A percentile compares a stretch with the other conserved stretches of the same genome.
These are phyloP conservation scores for Adelphocoris suturalis DNA, from an alignment of 2,888 invertebrate species.

Conservation along the genomic window DNA sequence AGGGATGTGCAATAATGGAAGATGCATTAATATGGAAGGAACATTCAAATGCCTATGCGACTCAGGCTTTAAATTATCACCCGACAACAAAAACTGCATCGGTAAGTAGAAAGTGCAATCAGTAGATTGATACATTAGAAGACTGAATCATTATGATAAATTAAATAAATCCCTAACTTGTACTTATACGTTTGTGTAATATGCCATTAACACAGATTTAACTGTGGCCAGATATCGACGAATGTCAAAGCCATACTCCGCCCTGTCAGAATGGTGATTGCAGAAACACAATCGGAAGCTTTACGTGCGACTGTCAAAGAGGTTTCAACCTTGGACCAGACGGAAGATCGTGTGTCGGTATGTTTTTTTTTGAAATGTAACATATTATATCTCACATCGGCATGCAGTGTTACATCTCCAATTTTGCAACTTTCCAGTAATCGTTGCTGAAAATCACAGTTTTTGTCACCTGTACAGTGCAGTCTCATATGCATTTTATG, in stretches of 20 bases:
- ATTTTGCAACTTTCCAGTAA: no score
- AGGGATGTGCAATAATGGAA: slow-evolving; percentile 83
- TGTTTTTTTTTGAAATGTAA: slow-evolving; percentile 71
- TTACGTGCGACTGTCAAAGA: slow-evolving; percentile 84
- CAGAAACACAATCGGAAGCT: slow-evolving; percentile 85
- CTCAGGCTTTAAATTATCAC: slow-evolving; percentile 83
- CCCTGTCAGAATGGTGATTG: slow-evolving; percentile 86
- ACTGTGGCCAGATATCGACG: slow-evolving; percentile 83
- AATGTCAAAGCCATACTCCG: slow-evolving; percentile 81
- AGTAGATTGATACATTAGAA: not conserved
- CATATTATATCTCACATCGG: not conserved
- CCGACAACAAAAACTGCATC: slow-evolving; percentile 83
- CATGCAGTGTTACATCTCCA: no score
- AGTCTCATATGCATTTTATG: no score
- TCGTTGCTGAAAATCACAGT: no score
- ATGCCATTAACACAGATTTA: slow-evolving; percentile 73
- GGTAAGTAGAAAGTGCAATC: slow-evolving; percentile 78
- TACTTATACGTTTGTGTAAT: slow-evolving; percentile 66
- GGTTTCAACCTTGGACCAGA: slow-evolving; percentile 87
- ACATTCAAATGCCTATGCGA: slow-evolving; percentile 85
- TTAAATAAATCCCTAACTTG: not conserved
- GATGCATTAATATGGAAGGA: slow-evolving; percentile 86
- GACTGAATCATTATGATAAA: not conserved
- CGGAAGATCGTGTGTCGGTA: slow-evolving; percentile 88
- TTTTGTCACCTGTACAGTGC: no score